Evolutionary conservation across 2,797 vertebrate genomes (phyloP).

Genomic region (Bufotes viridis): DNA sequence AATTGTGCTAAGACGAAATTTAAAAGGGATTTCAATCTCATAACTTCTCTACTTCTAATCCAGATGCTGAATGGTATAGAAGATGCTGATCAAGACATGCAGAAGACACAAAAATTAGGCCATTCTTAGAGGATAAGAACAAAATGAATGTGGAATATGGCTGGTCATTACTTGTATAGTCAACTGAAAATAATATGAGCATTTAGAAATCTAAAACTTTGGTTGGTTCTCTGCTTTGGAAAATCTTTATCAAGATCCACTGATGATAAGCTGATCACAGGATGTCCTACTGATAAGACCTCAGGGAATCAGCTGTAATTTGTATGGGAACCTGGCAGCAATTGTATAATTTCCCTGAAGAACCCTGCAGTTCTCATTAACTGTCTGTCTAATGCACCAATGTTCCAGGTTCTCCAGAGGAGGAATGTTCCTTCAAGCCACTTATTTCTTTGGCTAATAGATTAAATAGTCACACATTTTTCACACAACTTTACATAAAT

Average conservation of each 20-base stretch:
- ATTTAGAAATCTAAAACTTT: background rate
- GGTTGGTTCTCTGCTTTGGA: background rate
- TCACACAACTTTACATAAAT: too few relatives aligned
- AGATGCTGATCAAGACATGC: constrained; percentile 15
- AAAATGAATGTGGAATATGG: constrained; percentile 4
- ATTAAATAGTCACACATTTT: too few relatives aligned
- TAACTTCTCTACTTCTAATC: background rate
- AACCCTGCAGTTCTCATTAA: background rate
- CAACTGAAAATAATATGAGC: background rate
- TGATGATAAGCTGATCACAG: background rate
- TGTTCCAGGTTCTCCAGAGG: background rate
- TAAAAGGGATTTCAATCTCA: background rate
- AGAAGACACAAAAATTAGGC: background rate
- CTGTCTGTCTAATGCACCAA: background rate
- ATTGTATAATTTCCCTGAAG: background rate
- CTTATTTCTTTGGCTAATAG: too few relatives aligned
- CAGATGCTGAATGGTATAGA: background rate
- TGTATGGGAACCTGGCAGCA: background rate
- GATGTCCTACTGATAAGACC: background rate
- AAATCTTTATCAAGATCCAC: background rate
- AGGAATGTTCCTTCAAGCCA: too few relatives aligned
- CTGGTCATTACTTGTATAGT: background rate
- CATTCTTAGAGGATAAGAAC: background rate
- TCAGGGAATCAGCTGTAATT: background rate
- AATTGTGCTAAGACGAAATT: constrained; percentile 23